Base-by-base conservation (phyloP, 2,113 vertebrate genomes). In the Urocitellus parryii region DNA sequence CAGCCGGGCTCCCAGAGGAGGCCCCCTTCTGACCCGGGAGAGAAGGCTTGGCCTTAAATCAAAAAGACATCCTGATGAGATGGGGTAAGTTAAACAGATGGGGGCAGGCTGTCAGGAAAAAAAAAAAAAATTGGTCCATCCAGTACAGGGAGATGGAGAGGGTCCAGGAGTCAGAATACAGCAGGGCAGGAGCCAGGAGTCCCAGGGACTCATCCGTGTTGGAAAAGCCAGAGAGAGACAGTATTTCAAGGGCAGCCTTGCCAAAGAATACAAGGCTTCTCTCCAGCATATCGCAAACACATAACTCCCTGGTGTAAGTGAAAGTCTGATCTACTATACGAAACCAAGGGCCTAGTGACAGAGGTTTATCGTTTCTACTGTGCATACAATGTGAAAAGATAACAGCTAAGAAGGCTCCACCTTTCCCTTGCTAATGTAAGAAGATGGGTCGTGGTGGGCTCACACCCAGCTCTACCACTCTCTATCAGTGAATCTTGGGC, bases 21-120 rank as follows among this genome's bases (percentile, higher is more conserved):
- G 84, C 8, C 91, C 97, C 80, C 89, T 86, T 96, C 95, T 97
- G 98, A 92, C 93, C 96, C 92, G 25, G 0, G 97, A 96, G 91
- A 97, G 97, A 94, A 98, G 96, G 97, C 72, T 97, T 96, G 95
- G 92, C 96, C 96, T 97, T 98, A 98, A 98, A 98, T 98, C 98
- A 98, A 98, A 98, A 96, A 94, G 97, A 98, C 97, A 97, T 98
- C 96, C 97, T 97, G 97, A 97, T 96, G 98, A 98, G 98, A 82
- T 93, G 93, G 84, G 94, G 97, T 95, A 97, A 98, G 97, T 87
- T 81, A 72, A 98, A 97, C 96, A 97, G 94, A 98, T 92, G 72
- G 42, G 32, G 88, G 81, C 96, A 82, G 96, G 90, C 77, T 76
- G 61, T 86, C 73, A 90, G 94, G 0, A 45, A 8, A 90, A 70